phyloP scores from a whole-genome alignment of 2,888 invertebrate genomes.

The Drosophila paramelanica region DNA sequence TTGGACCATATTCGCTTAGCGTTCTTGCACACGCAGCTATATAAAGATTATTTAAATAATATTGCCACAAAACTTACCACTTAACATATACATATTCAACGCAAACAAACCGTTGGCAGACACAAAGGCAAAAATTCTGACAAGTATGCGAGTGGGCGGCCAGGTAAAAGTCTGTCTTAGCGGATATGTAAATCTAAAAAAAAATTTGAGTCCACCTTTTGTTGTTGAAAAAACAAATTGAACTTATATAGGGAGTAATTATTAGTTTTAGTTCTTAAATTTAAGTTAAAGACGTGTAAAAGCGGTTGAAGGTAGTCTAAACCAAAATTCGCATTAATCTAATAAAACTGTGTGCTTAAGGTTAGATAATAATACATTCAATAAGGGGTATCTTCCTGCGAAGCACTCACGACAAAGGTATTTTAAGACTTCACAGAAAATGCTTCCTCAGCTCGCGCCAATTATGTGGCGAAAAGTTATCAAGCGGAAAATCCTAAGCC shows the following conservation, averaged over 20 bases:
- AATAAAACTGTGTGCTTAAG: too few species aligned
- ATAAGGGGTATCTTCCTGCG: neutral
- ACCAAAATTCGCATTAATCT: too few species aligned
- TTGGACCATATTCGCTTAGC: neutral
- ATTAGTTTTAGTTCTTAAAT: too few species aligned
- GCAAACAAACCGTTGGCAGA: neutral
- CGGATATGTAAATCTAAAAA: too few species aligned
- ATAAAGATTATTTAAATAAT: slow-evolving; percentile 22
- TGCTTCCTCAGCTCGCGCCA: neutral
- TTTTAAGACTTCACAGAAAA: slow-evolving; percentile 1
- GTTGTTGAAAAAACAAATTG: too few species aligned
- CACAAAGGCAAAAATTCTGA: neutral
- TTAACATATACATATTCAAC: slow-evolving; percentile 10
- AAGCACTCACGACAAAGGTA: neutral
- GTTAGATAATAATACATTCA: neutral
- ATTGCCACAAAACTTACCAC: slow-evolving; percentile 13
- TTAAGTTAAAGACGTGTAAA: too few species aligned
- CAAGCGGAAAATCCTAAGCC: slow-evolving; percentile 31
- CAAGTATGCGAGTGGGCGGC: neutral
- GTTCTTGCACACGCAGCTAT: neutral
- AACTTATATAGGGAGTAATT: too few species aligned
- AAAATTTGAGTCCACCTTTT: too few species aligned
- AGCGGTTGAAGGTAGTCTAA: too few species aligned
- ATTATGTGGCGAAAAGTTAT: slow-evolving; percentile 3
- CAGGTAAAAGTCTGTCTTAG: too few species aligned